Conservation (phyloP, 2,888 invertebrate species). For the Operophtera brumata region DNA sequence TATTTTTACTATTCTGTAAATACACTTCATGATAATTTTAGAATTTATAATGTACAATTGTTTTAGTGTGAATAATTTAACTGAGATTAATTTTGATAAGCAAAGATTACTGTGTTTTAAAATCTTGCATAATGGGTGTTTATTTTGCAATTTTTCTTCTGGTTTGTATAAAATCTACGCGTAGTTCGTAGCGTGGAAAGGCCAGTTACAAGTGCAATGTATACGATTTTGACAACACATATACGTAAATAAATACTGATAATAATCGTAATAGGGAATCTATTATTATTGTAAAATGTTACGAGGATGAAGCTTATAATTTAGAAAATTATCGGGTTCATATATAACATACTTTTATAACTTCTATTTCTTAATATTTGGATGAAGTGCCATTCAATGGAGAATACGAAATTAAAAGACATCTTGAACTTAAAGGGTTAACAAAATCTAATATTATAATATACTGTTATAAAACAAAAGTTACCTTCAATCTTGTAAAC, state of each 20-base stretch:
- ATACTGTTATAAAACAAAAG: conserved; percentile 67
- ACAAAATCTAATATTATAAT: conserved; percentile 52
- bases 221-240: conserved; percentile 81
- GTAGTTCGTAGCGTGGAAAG: conserved; percentile 64
- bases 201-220: conserved; percentile 82
- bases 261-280: conserved; percentile 73
- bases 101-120: conserved; percentile 62
- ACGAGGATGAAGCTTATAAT: conserved; percentile 69
- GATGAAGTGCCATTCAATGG: conserved; percentile 58
- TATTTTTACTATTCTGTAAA: conserved; percentile 77
- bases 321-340: conserved; percentile 55
- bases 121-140: conserved; percentile 58
- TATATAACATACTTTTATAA: conserved; percentile 68
- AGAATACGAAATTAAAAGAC: conserved; percentile 51
- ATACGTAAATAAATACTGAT: conserved; percentile 78
- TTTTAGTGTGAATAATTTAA: conserved; percentile 80
- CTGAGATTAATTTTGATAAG: conserved; percentile 71
- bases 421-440: conserved; percentile 52
- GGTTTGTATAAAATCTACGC: conserved; percentile 44
- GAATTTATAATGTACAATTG: conserved; percentile 78
- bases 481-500: conserved; percentile 72
- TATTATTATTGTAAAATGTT: conserved; percentile 74
- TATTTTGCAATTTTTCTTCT: conserved; percentile 61
- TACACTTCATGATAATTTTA: conserved; percentile 72
- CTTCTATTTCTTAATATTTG: conserved; percentile 56